Conservation (phyloP, 2,888 invertebrate species). For the Trissonchulus latispiculum region DNA sequence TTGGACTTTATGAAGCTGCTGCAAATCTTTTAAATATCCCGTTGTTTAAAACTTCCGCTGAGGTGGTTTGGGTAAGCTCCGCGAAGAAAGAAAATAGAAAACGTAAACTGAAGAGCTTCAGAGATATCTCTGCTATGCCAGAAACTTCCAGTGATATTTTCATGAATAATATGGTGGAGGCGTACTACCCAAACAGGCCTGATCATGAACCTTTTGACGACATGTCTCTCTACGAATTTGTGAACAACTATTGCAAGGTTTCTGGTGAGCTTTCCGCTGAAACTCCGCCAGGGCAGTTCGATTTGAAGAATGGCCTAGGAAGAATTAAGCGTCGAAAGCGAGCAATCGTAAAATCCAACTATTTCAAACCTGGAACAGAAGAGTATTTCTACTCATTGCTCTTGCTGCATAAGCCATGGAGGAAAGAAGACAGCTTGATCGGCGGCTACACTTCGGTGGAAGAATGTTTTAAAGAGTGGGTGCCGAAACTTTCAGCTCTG, state of each 20-base stretch:
- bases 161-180: background rate
- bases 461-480: background rate
- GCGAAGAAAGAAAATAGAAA: background rate
- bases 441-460: background rate
- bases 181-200: background rate
- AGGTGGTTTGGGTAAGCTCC: background rate
- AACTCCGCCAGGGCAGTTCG: background rate
- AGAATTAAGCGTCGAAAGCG: background rate
- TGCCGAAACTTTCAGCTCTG: background rate
- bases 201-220: no score
- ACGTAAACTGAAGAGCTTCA: background rate
- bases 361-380: background rate
- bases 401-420: background rate
- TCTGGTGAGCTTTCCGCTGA: no score
- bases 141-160: background rate
- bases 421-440: background rate
- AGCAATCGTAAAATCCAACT: background rate
- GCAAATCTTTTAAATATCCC: background rate
- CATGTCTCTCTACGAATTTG: background rate
- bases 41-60: background rate
- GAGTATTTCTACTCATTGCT: background rate
- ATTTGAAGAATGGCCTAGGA: background rate
- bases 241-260: no score
- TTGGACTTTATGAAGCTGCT: conserved; percentile 11
- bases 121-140: background rate